These are phyloP conservation scores for Sylvia atricapilla DNA, from an alignment of 2,113 vertebrate genomes.

Conservation along the genomic window DNA sequence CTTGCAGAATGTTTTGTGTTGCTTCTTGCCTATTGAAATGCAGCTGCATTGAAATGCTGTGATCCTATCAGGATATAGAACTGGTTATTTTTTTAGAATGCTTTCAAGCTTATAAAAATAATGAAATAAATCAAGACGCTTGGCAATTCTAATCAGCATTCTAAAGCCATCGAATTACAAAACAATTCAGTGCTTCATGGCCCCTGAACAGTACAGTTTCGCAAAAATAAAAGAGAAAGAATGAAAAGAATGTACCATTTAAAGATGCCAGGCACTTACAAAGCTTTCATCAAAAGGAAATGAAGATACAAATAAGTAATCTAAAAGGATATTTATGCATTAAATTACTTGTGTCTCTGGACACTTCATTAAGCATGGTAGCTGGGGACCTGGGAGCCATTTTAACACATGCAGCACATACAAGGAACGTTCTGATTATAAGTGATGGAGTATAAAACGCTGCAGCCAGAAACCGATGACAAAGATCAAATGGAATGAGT, in stretches of 20 bases:
- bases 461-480: background rate
- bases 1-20: conserved; percentile 38
- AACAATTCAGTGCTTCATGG: background rate
- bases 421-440: background rate
- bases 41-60: background rate
- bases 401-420: background rate
- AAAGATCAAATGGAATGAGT: background rate
- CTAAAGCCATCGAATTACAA: background rate
- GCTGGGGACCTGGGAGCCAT: background rate
- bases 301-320: background rate
- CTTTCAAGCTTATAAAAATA: conserved; percentile 1
- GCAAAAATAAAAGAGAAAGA: background rate
- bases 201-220: background rate
- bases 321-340: conserved; percentile 1
- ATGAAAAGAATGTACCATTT: background rate
- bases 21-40: conserved; percentile 11
- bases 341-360: background rate
- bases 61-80: background rate
- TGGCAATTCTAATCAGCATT: conserved; percentile 12
- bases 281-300: background rate
- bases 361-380: background rate
- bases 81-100: background rate
- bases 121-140: conserved; percentile 1
- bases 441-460: background rate
- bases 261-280: fast-evolving